Evolutionary conservation across 2,888 invertebrate genomes (phyloP), one percentile per base, ranked within the genome.

Genomic region (Homarus gammarus): DNA sequence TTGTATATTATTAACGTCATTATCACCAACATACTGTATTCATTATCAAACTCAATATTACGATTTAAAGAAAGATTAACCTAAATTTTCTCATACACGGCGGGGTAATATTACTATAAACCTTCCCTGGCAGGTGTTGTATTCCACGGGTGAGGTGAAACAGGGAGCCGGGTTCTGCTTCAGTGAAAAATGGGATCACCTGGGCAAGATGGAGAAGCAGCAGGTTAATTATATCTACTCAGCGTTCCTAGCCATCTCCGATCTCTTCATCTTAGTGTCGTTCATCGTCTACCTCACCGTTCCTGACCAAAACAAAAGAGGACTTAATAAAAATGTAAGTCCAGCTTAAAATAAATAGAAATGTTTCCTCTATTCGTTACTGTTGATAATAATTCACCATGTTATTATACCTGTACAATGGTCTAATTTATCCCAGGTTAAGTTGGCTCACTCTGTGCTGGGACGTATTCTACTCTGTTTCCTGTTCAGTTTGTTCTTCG

Each of bases 281-380:
- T 91, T 92, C 83, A 83, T 92, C 68, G 90, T 92, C n/a, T 92
- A 92, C 83, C 87, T 92, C 44, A 91, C 91, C 1, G 92, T 91
- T 49, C 92, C 92, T n/a, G 92, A 92, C 72, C 92, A 91, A n/a
- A 91, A 90, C 36, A 90, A 90, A 70, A 73, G 91, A 3, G 91
- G 92, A 33, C 89, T 92, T 31, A 92, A 92, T 88, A 92, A 92
- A 78, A 89, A 91, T 61, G 91, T 91, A 27, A 88, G 91, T 64
- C 64, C 12, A 68, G 1, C 2, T 68, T 18, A 68, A 68, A 5
- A 33, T 68, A 68, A 33, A 68, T 2, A 6, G 10, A 2, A 68
- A 68, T 31, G 68, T 68, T 68, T n/a, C n/a, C n/a, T n/a, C n/a
- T n/a, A n/a, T n/a, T n/a, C n/a, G n/a, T n/a, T n/a, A n/a, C n/a